Base-by-base conservation (phyloP, 2,888 invertebrate species). In the Acronicta psi region DNA sequence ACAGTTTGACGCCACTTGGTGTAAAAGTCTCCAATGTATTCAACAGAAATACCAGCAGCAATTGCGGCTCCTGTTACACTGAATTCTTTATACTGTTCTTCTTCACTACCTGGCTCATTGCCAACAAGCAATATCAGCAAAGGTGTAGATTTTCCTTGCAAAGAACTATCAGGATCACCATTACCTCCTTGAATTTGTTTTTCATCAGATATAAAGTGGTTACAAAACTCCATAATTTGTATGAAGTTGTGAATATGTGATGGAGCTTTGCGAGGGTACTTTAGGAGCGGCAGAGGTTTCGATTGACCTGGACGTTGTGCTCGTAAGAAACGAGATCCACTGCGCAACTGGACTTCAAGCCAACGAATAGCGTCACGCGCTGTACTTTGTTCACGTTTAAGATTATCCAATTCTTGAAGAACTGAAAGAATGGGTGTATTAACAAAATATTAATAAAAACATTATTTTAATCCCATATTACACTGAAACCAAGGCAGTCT, bases 281-380 rank as follows among this genome's bases (percentile, higher is more conserved):
- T 91, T 40, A 93, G 87, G 94, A 96, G 80, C 0, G 93, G 96
- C 25, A 98, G 91, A 1, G 97, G 94, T 46, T 96, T 94, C 23
- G 96, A 95, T 89, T 99, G 98, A 60, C 97, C 97, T 16, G 97
- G 96, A 18, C 98, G 96, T 90, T 99, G 99, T 0, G 98, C 97
- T 72, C 98, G 95, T 79, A 99, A 95, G 86, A 97, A 98, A 69
- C 98, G 95, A 77, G 98, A 98, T 11, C 99, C 99, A 67, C 96
- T 96, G 73, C 96, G 96, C 69, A 99, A 96, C 84, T 98, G 98
- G 36, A 95, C 94, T 89, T 99, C 99, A 68, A 99, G 93, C 98
- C 98, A 99, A 72, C 99, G 97, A 60, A 98, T 99, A 4, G 98
- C 98, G 85, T 98, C 98, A 50, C 99, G 95, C 0, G 98, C 98